Evolutionary conservation across 2,888 invertebrate genomes (phyloP), one percentile per base, ranked within the genome.

Genomic region (Brassicogethes aeneus): DNA sequence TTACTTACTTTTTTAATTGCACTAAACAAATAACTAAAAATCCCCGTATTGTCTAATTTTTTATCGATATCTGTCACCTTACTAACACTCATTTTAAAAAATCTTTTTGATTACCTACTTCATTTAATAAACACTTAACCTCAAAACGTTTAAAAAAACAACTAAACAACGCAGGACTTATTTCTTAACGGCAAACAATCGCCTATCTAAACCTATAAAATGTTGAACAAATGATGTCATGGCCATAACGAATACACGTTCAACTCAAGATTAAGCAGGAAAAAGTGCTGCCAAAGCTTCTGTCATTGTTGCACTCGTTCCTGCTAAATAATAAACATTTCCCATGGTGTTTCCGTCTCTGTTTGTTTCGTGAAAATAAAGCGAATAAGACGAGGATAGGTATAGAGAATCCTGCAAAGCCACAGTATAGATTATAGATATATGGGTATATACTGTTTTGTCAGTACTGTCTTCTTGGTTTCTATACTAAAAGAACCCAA

Each of bases 1-100:
- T 7, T 43, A 38, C 59, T 59, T 60, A 76, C 75, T 69, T 82
- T 82, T 63, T 83, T 83, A 17, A 75, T 71, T 46, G 78, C 73
- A 55, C 75, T 72, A 55, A 79, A 80, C 39, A 82, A 67, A 47
- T 79, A 64, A 15, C 78, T 72, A 39, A 79, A 59, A 41, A 82
- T 75, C 62, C 72, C 72, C 34, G 60, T 57, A 50, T 69, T 69
- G 39, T 71, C 71, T 50, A 59, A 66, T 64, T 60, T 69, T 65
- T 44, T 72, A 61, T 46, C 73, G 65, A 46, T 70, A 55, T 43
- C 35, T 17, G 40, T n/a, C 10, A 42, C 37, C 46, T 69, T 51
- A 15, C 48, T 51, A 7, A 46, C 47, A 43, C 50, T 50, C 50
- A 50, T 50, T 32, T 17, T 44, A 23, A 23, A 23, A 23, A 23